A percentile compares a stretch with the other conserved stretches of the same genome.
These are phyloP conservation scores for Chloroceryle inda DNA, from an alignment of 2,797 vertebrate species.

Conservation along the genomic window DNA sequence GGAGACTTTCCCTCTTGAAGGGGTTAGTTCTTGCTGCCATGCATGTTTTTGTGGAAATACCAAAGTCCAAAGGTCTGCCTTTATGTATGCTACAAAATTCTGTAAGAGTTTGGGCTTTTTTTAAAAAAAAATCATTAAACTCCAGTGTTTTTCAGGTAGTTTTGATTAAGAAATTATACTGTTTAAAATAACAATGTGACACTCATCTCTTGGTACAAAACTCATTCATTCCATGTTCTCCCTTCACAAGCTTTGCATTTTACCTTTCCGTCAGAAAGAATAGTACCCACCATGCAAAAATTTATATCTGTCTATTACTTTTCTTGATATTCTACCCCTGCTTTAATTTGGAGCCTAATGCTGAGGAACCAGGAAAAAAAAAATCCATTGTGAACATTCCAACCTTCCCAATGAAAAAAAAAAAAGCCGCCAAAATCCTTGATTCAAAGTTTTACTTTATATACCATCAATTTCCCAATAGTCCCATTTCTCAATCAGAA, in stretches of 20 bases:
- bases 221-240: not conserved
- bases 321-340: not conserved
- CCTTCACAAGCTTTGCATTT: not conserved
- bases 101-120: not conserved
- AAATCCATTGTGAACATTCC: slow-evolving; percentile 15
- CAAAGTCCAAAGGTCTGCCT: not conserved
- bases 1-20: not conserved
- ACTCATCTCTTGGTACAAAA: slow-evolving; percentile 17
- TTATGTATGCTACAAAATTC: not conserved
- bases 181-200: slow-evolving; percentile 1
- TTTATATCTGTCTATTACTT: slow-evolving; percentile 21
- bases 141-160: not conserved
- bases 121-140: not conserved
- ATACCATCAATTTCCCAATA: slow-evolving; percentile 74
- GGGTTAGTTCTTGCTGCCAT: not conserved
- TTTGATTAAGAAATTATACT: not conserved
- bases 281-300: not conserved
- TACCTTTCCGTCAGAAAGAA: slow-evolving; percentile 11
- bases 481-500: slow-evolving; percentile 81
- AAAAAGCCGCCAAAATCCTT: not conserved
- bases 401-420: not conserved
- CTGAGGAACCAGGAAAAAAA: not conserved
- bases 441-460: slow-evolving; percentile 77
- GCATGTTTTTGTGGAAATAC: slow-evolving; percentile 1
- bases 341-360: slow-evolving; percentile 49